Base-by-base conservation (phyloP, 2,797 vertebrate genomes). In the Lutjanus argentimaculatus region DNA sequence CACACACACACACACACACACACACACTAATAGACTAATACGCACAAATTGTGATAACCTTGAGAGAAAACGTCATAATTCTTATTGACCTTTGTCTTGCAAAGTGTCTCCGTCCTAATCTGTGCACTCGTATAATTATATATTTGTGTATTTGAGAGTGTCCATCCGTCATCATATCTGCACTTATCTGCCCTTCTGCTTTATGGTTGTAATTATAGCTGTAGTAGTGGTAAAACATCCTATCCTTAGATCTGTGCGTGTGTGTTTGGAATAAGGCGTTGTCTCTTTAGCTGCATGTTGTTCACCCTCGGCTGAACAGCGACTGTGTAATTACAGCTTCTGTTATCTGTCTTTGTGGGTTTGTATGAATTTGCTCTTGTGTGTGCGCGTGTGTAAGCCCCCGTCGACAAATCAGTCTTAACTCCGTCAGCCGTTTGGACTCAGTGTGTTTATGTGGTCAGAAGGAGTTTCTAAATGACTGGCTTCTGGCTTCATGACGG, bases 271-370 rank as follows among this genome's bases (percentile, higher is more conserved):
- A 64, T 65, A 64, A 75, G 61, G 72, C 43, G 13, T 85, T 71
- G 69, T 80, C 69, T 79, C 72, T 72, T 85, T 59, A 70, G 63
- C 30, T 51, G 5, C 7, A 17, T 69, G 81, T 79, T 85, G 77
- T 85, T 88, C 79, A 85, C 89, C 80, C 88, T 69, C 25, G 42
- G 79, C 77, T 79, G 71, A 86, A 88, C 87, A 82, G 72, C 25
- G 19, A 61, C 86, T 77, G 61, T 81, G 84, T 86, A 91, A 92
- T 93, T 92, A 89, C 81, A 79, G 79, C 72, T 67, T 82, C 83
- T 83, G 72, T 85, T 91, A 85, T 89, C 88, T 80, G 58, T 75
- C 67, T 85, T 81, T 71, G 86, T 72, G 61, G 22, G 72, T 87
- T 77, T 82, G 76, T 72, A 76, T 84, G 52, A 80, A 67, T 70